These are phyloP conservation scores for Enteromius fasciolatus DNA, from an alignment of 2,797 vertebrate species.

Conservation along the genomic window DNA sequence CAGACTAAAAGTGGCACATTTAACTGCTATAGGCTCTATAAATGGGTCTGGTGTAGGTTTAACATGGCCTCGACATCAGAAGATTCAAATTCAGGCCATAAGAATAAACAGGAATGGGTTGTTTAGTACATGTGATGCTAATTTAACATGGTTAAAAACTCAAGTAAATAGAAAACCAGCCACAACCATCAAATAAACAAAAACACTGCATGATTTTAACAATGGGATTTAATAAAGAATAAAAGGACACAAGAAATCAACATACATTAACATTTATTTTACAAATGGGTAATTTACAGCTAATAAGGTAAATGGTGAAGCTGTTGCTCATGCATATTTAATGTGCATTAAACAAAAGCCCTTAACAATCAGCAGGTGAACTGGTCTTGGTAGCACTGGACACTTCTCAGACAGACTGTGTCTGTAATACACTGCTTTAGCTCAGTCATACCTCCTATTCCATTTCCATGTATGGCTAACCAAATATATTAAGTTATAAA, in stretches of 20 bases:
- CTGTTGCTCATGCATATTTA: conserved; percentile 83
- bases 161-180: neutral
- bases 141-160: neutral
- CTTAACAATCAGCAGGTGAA: conserved; percentile 65
- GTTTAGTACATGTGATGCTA: neutral
- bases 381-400: conserved; percentile 43
- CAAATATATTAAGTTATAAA: conserved; percentile 79
- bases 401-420: conserved; percentile 47
- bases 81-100: neutral
- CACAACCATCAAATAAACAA: neutral
- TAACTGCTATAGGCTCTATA: neutral
- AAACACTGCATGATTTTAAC: conserved; percentile 54
- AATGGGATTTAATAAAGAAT: conserved; percentile 74
- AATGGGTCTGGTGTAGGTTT: neutral
- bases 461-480: conserved; percentile 60
- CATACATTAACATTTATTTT: conserved; percentile 61
- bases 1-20: conserved; percentile 8
- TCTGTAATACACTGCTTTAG: conserved; percentile 55
- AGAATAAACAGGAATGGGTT: neutral
- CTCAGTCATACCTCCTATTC: conserved; percentile 52
- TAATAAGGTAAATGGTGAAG: conserved; percentile 77
- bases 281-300: conserved; percentile 76
- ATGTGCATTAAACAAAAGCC: conserved; percentile 79
- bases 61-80: neutral
- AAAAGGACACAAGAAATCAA: conserved; percentile 64